phyloP scores from a whole-genome alignment of 2,113 vertebrate species.

The Pogonocichla stellata region DNA sequence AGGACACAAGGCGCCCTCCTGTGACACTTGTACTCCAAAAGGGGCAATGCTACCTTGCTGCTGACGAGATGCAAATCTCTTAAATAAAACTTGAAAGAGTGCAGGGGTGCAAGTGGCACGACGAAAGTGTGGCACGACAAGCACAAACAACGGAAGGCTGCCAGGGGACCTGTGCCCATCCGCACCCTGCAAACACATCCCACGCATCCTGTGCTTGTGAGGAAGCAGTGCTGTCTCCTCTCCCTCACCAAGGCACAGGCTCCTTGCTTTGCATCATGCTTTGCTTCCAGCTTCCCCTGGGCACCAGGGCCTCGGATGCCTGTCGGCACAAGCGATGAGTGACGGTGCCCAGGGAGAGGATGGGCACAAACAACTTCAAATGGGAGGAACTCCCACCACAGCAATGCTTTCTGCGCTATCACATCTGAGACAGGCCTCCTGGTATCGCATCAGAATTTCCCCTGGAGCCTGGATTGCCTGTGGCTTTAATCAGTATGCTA shows the following conservation, averaged over 20 bases:
- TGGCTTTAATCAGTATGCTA: conserved; percentile 63
- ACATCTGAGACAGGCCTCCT: conserved; percentile 6
- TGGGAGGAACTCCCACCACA: background rate
- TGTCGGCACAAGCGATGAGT: background rate
- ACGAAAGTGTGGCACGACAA: background rate
- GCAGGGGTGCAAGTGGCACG: fast-evolving
- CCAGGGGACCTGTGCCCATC: background rate
- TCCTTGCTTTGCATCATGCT: background rate
- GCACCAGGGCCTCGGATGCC: background rate
- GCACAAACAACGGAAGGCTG: background rate
- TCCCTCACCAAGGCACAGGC: fast-evolving
- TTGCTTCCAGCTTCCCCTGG: background rate
- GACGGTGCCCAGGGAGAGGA: background rate
- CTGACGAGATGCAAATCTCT: background rate
- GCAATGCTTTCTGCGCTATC: background rate
- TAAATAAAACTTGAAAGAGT: fast-evolving
- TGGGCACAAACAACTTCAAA: background rate
- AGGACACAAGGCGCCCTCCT: background rate
- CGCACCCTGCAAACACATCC: background rate
- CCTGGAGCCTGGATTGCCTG: conserved; percentile 10
- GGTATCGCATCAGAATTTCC: background rate
- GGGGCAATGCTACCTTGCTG: background rate
- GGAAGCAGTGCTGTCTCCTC: fast-evolving
- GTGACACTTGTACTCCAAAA: background rate
- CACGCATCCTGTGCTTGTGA: background rate